Base-by-base conservation (phyloP, 2,113 vertebrate species). In the Phycodurus eques region DNA sequence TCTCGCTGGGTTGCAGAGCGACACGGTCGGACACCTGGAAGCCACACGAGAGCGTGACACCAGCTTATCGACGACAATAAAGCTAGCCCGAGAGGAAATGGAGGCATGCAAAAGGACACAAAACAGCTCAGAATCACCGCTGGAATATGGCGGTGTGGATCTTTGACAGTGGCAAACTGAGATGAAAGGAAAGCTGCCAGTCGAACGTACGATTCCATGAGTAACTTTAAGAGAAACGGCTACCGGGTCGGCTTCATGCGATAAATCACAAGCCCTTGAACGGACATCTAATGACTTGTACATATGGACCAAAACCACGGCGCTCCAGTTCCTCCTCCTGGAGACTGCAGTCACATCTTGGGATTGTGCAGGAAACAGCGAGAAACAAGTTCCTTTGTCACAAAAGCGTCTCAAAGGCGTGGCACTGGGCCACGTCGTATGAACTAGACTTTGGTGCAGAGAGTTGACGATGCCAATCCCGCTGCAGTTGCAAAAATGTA, bases 221-320 rank as follows among this genome's bases (percentile, higher is more conserved):
- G 11, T 43, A 68, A 61, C 59, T 11, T 61, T 61, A 61, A 35
- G 69, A 59, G 62, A 47, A 76, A 65, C 63, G 47, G 73, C 75
- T 22, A 69, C 70, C 75, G 79, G 81, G 71, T 61, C 11, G 53
- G 67, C 46, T n/a, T 71, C 51, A 46, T 59, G 13, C n/a, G 81
- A 73, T 66, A 87, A 88, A 86, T 83, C 78, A 88, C 78, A 70
- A 57, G 2, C 54, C 9, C 51, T 75, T 83, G 80, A 85, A 84
- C 79, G 77, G 80, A 77, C 77, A 59, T 81, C 80, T 82, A 74
- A 60, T 73, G 59, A 71, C 49, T 76, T 70, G 70, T 74, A 81
- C 79, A 68, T 79, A 76, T 88, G 79, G 70, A 75, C 54, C 67
- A 42, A 43, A 75, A 60, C 72, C 46, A n/a, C 74, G 51, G 70